phyloP scores from a whole-genome alignment of 1,140 invertebrate genomes.

The Drosophila athabasca region DNA sequence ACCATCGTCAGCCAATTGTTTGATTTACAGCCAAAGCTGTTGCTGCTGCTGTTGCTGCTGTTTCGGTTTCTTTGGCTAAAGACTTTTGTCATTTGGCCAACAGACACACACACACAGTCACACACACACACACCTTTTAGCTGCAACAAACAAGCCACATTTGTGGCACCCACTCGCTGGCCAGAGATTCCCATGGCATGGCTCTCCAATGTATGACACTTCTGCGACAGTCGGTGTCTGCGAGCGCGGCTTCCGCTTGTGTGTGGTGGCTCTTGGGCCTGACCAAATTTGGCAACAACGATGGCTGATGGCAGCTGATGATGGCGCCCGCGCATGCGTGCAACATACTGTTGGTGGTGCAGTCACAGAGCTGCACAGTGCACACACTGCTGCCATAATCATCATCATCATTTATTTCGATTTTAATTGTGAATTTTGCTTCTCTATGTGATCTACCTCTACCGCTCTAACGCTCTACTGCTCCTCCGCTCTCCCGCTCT shows the following conservation, averaged over 20 bases:
- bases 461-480: too few species aligned
- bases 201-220: constrained; percentile 63
- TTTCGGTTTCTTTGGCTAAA: background rate
- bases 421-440: constrained; percentile 66
- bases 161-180: constrained; percentile 69
- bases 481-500: too few species aligned
- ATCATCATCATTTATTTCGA: constrained; percentile 66
- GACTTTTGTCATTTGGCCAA: constrained; percentile 43
- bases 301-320: constrained; percentile 67
- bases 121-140: constrained; percentile 53
- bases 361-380: background rate
- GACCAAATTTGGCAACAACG: constrained; percentile 73
- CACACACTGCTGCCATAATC: constrained; percentile 11
- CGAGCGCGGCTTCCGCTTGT: constrained; percentile 33
- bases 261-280: constrained; percentile 42
- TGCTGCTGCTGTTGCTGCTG: constrained; percentile 20
- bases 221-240: constrained; percentile 47
- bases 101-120: background rate
- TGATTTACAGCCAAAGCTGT: constrained; percentile 39
- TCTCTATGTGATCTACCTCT: constrained; percentile 23
- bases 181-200: constrained; percentile 73
- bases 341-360: constrained; percentile 31
- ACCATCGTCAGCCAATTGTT: constrained; percentile 37
- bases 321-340: constrained; percentile 80
- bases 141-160: constrained; percentile 14